Conservation (phyloP, 2,888 invertebrate genomes). For the Cordylochernes scorpioides region DNA sequence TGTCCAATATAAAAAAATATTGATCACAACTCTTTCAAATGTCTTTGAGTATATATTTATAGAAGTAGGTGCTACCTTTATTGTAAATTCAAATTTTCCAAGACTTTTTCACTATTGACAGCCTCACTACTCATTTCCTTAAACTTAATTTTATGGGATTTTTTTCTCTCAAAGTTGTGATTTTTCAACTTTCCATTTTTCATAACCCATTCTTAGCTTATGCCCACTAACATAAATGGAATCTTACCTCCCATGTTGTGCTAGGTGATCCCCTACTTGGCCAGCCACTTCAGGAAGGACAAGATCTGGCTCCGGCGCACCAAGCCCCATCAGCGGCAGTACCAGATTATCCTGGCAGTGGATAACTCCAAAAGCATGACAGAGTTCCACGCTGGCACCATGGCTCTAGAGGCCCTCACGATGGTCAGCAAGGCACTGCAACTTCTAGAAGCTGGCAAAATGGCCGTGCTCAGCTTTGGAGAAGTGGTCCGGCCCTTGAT, state of each 20-base stretch:
- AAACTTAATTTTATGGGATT: not conserved
- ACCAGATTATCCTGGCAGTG: slow-evolving; percentile 80
- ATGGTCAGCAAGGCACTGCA: slow-evolving; percentile 62
- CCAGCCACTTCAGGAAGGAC: slow-evolving; percentile 92
- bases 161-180: not conserved
- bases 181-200: not conserved
- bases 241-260: slow-evolving; percentile 1
- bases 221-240: too few relatives aligned
- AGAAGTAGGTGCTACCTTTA: not conserved
- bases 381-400: slow-evolving; percentile 32
- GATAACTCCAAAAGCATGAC: slow-evolving; percentile 60
- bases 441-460: slow-evolving; percentile 71
- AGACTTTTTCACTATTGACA: not conserved
- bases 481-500: slow-evolving; percentile 57
- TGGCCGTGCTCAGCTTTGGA: slow-evolving; percentile 74
- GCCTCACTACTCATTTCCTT: not conserved
- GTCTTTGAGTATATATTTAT: too few relatives aligned
- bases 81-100: not conserved
- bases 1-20: too few relatives aligned
- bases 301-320: slow-evolving; percentile 93
- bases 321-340: slow-evolving; percentile 77
- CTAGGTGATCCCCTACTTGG: slow-evolving; percentile 83
- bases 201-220: too few relatives aligned
- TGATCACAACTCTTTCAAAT: too few relatives aligned
- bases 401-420: slow-evolving; percentile 82